Percentiles rank a stretch among this genome's conserved stretches.
Evolutionary conservation across 2,113 vertebrate genomes (phyloP).

Genomic region (Smithornis capensis): DNA sequence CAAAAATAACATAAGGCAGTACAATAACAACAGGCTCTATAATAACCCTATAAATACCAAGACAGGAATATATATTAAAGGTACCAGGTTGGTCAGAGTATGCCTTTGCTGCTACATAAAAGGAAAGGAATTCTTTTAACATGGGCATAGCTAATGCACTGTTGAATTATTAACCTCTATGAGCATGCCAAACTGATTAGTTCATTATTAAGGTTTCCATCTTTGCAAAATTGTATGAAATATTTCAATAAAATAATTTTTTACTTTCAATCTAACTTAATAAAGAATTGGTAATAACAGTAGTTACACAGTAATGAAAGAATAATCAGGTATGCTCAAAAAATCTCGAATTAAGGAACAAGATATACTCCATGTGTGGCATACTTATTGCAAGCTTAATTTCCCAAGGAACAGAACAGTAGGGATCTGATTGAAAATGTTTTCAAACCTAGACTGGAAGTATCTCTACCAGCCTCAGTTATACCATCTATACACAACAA

Average conservation of each 20-base stretch:
- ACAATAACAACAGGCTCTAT: background rate
- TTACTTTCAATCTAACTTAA: background rate
- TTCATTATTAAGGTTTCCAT: background rate
- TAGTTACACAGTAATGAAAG: background rate
- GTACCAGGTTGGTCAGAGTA: background rate
- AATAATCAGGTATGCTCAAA: background rate
- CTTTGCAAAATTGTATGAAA: background rate
- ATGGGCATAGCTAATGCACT: background rate
- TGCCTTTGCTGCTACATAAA: background rate
- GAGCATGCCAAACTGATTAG: background rate
- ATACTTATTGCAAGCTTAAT: background rate
- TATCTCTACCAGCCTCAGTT: background rate
- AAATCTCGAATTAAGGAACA: background rate
- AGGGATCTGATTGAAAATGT: background rate
- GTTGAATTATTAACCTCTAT: background rate
- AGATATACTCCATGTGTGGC: background rate
- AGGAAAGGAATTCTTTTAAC: background rate
- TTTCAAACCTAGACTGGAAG: background rate
- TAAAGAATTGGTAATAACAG: background rate
- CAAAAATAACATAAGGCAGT: background rate
- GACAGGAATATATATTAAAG: background rate
- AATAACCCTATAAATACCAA: background rate
- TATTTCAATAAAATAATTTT: constrained; percentile 7
- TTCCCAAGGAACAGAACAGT: background rate
- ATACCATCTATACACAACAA: background rate